Base-by-base conservation (phyloP, 1,140 invertebrate genomes). In the Drosophila equinoxialis region DNA sequence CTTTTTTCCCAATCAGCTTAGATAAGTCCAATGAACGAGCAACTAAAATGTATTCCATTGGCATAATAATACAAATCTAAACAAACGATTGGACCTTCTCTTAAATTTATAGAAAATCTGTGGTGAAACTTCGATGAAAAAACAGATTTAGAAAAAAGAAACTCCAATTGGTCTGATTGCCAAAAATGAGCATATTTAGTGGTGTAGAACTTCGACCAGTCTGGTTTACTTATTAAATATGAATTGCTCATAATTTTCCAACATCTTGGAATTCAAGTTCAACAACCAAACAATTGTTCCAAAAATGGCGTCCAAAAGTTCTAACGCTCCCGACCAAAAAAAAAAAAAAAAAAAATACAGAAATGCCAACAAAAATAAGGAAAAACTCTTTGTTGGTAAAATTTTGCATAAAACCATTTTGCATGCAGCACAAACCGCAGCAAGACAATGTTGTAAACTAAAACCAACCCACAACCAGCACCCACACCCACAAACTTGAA, bases 401-500 rank as follows among this genome's bases (percentile, higher is more conserved):
- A 71, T 86, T 84, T 72, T 71, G 79, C 83, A 87, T 79, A 79
- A 79, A 83, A 86, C 79, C 82, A 82, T 86, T 86, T 86, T 87
- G 74, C 82, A 87, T 87, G 82, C 79, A 82, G 72, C 84, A 59
- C 14, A 76, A 69, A 87, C 82, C 83, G 60, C 82, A 87, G 60
- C 82, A 87, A 86, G 75, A 71, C 75, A 77, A 76, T 87, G 79
- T 86, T 86, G 65, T 67, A 79, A 86, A 87, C 82, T 82, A 79
- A 76, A 76, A 81, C 65, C 74, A 68, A 35, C 14, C 33, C 23
- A 23, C 54, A 54, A 17, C 58, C 11, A 33, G 37, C 17, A 64
- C 60, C 61, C 61, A 23, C 17, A 51, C 17, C 10, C 17, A 11
- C 17, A 20, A 23, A 20, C 17, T 51, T 20, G 2, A 51, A 23